Percentiles rank a stretch among this genome's conserved stretches.
Evolutionary conservation across 1,140 invertebrate species (phyloP).

Genomic region (Zaprionus taronus): DNA sequence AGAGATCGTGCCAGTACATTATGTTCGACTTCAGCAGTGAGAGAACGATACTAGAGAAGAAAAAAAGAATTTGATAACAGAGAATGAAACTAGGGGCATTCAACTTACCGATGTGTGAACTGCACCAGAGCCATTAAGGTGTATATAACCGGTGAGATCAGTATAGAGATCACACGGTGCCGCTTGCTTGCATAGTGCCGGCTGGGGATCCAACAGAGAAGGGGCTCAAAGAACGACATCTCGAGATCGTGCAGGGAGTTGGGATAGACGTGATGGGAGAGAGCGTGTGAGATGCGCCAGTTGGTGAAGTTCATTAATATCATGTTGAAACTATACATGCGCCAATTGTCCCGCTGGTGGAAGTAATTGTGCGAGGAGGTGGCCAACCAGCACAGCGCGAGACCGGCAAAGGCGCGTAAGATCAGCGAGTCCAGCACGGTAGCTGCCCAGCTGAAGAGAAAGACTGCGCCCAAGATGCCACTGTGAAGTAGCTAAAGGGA

Average conservation of each 20-base stretch:
- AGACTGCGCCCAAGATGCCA: constrained; percentile 84
- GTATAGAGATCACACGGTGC: constrained; percentile 81
- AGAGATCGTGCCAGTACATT: constrained; percentile 78
- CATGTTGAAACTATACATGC: constrained; percentile 92
- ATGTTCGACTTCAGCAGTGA: constrained; percentile 55
- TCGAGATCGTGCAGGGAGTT: constrained; percentile 92
- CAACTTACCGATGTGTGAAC: constrained; percentile 85
- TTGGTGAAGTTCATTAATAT: constrained; percentile 87
- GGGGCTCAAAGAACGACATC: constrained; percentile 89
- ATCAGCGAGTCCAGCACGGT: constrained; percentile 84
- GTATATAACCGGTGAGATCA: constrained; percentile 86
- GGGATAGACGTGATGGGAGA: constrained; percentile 92
- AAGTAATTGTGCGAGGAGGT: constrained; percentile 92
- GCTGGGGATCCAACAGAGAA: constrained; percentile 88
- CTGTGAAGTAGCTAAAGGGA: constrained; percentile 61
- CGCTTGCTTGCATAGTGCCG: constrained; percentile 83
- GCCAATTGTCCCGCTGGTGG: constrained; percentile 91
- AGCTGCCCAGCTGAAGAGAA: constrained; percentile 85
- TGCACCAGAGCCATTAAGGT: constrained; percentile 81
- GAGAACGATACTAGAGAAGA: constrained; percentile 35
- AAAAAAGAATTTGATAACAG: not conserved
- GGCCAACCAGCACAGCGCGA: constrained; percentile 86
- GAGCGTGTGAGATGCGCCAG: constrained; percentile 90
- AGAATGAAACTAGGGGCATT: not conserved
- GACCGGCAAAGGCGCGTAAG: constrained; percentile 84